Evolutionary conservation across 2,113 vertebrate genomes (phyloP).

Genomic region (Cyanocitta stelleri): DNA sequence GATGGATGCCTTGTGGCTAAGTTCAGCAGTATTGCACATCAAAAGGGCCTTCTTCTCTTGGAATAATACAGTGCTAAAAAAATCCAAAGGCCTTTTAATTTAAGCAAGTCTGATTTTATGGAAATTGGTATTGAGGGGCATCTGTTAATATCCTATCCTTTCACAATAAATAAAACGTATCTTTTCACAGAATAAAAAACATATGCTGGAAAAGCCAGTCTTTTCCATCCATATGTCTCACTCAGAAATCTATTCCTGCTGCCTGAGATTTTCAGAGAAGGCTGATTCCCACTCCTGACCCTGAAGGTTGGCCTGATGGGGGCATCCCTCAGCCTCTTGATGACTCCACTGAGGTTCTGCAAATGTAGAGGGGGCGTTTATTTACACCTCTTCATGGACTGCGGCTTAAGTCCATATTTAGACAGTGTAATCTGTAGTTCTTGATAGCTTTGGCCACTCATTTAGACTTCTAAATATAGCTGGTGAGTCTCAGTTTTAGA

Average conservation of each 20-base stretch:
- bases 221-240: not conserved
- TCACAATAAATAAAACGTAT: not conserved
- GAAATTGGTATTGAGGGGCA: not conserved
- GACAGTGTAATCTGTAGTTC: not conserved
- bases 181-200: not conserved
- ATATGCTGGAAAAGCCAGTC: not conserved
- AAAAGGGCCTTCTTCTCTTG: conserved; percentile 31
- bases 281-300: not conserved
- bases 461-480: conserved; percentile 7
- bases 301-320: not conserved
- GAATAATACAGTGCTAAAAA: conserved; percentile 1
- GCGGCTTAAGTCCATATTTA: not conserved
- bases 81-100: conserved; percentile 16
- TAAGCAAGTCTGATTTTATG: not conserved
- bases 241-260: not conserved
- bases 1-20: conserved; percentile 29
- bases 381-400: not conserved
- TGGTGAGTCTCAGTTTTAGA: not conserved
- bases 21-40: conserved; percentile 15
- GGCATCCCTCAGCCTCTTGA: not conserved
- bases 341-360: not conserved
- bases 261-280: not conserved
- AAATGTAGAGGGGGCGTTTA: not conserved
- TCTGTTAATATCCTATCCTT: not conserved
- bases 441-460: not conserved